Conservation (phyloP, 2,888 invertebrate species). For the Monopis laevigella region DNA sequence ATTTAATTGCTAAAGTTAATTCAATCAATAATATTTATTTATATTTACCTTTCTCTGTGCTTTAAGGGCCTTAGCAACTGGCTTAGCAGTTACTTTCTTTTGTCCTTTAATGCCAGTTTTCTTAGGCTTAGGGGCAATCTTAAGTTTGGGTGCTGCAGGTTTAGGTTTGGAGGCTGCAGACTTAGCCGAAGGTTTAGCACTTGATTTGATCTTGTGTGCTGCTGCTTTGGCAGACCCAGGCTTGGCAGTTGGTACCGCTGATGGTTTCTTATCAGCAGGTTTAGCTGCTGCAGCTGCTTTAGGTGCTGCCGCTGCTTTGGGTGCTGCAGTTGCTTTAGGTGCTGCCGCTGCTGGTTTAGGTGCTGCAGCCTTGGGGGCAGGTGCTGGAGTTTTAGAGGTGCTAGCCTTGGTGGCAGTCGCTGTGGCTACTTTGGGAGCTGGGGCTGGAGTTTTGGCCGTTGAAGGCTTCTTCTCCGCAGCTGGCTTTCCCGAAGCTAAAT, state of each 20-base stretch:
- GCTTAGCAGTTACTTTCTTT: slow-evolving; percentile 57
- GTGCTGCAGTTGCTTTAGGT: slow-evolving; percentile 41
- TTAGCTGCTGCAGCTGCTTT: slow-evolving; percentile 53
- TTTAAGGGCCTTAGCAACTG: slow-evolving; percentile 82
- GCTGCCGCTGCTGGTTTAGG: slow-evolving; percentile 32
- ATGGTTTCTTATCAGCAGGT: slow-evolving; percentile 48
- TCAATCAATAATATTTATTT: not conserved
- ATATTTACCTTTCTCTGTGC: slow-evolving; percentile 83
- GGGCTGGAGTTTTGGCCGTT: slow-evolving; percentile 52
- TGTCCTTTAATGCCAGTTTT: slow-evolving; percentile 65
- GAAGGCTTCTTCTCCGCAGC: slow-evolving; percentile 55
- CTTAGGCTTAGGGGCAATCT: slow-evolving; percentile 64
- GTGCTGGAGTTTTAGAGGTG: slow-evolving; percentile 47
- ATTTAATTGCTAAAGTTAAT: not conserved
- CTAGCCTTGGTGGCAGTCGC: slow-evolving; percentile 42
- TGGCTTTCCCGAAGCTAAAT: slow-evolving; percentile 33
- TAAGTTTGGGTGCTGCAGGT: slow-evolving; percentile 57
- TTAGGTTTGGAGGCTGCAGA: slow-evolving; percentile 60
- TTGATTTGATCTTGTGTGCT: slow-evolving; percentile 56
- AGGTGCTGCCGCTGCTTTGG: slow-evolving; percentile 39
- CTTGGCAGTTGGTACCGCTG: slow-evolving; percentile 50
- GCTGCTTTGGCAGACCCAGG: slow-evolving; percentile 64
- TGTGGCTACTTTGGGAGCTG: slow-evolving; percentile 35
- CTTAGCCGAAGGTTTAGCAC: slow-evolving; percentile 59
- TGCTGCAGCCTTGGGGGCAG: slow-evolving; percentile 28